phyloP scores from a whole-genome alignment of 2,797 vertebrate genomes.

The Xiphophorus birchmanni region DNA sequence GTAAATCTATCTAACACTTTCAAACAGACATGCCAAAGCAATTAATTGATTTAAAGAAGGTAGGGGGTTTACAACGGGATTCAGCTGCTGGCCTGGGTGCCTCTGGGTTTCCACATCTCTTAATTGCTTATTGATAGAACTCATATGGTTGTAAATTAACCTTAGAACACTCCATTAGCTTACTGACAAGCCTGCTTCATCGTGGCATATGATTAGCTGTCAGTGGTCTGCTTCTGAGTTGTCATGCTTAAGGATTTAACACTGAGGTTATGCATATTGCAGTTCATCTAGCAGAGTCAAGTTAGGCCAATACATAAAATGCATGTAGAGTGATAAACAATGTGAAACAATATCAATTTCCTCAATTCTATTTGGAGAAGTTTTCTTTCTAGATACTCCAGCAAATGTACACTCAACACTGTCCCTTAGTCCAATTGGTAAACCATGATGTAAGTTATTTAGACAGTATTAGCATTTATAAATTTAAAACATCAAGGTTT shows the following conservation, averaged over 20 bases:
- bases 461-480: slow-evolving; percentile 11
- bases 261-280: slow-evolving; percentile 18
- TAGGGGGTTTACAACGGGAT: slow-evolving; percentile 36
- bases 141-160: slow-evolving; percentile 82
- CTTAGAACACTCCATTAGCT: slow-evolving; percentile 80
- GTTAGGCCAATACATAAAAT: slow-evolving; percentile 6
- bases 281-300: slow-evolving; percentile 2
- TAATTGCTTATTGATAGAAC: slow-evolving; percentile 85
- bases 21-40: slow-evolving; percentile 62
- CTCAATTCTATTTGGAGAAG: slow-evolving; percentile 13
- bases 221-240: slow-evolving; percentile 59
- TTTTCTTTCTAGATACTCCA: slow-evolving; percentile 21
- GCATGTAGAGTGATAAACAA: slow-evolving; percentile 24
- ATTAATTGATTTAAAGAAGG: slow-evolving; percentile 75
- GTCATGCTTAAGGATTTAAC: slow-evolving; percentile 39
- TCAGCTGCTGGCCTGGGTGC: slow-evolving; percentile 62
- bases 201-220: slow-evolving; percentile 73
- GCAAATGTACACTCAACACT: slow-evolving; percentile 9
- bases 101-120: slow-evolving; percentile 73
- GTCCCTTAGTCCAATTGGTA: neutral
- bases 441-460: slow-evolving; percentile 2
- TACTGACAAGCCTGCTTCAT: slow-evolving; percentile 71
- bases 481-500: slow-evolving; percentile 19
- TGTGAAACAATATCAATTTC: slow-evolving; percentile 40
- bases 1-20: slow-evolving; percentile 67